Evolutionary conservation across 2,797 vertebrate species (phyloP), one percentile per base, ranked within the genome.

Genomic region (Columba guinea): DNA sequence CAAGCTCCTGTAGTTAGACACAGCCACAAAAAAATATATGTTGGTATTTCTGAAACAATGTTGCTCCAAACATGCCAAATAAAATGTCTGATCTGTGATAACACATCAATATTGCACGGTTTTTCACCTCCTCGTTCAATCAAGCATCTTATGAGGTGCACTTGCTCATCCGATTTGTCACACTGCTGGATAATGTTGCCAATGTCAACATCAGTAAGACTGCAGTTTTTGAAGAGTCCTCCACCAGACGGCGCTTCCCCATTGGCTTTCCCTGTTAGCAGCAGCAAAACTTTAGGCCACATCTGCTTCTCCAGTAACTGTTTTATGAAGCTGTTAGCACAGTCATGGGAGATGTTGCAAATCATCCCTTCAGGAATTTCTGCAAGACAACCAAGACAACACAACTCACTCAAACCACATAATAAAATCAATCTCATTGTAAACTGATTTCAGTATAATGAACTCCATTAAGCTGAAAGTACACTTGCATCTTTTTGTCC

Each of bases 71-170:
- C 11, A 18, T 9, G n/a, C 35, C 77, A 63, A 89, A 39, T 15
- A 82, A 74, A 80, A 59, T 7, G 53, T 7, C 9, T 1, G 6
- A 59, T 71, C 37, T 62, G 64, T 60, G 26, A 60, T 4, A 73
- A 73, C 21, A 80, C 11, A 69, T 63, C 26, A 83, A 32, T 26
- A 82, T 13, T 9, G 2, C 10, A 32, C 19, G 37, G 32, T 7
- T 52, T 78, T 94, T 98, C 90, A 98, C 98, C 98, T 97, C 98
- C 98, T 48, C 46, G 60, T 52, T 98, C 96, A 48, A 98, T 94
- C 84, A 98, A 95, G 83, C 92, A 84, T 89, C 95, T 96, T 73
- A 98, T 91, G 27, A 98, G 97, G 39, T 86, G 86, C 23, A 94
- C 48, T 77, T 94, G 94, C 2, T 35, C 44, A 59, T 97, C 95